phyloP scores from a whole-genome alignment of 1,140 invertebrate species.

The Neodiprion lecontei region DNA sequence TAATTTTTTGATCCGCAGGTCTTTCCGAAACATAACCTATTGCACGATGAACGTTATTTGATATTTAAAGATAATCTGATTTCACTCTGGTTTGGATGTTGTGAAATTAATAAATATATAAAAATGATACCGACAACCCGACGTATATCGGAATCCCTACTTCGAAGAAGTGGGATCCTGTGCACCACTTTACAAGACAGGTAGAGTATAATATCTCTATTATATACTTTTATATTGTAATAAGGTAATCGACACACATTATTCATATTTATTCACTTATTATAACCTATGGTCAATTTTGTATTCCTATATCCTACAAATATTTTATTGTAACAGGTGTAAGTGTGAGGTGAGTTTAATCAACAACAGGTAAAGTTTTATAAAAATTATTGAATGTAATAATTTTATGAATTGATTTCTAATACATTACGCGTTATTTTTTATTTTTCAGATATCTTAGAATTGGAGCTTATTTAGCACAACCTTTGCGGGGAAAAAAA shows the following conservation, averaged over 20 bases:
- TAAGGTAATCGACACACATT: not conserved
- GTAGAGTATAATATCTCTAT: not conserved
- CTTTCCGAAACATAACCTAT: too few relatives aligned
- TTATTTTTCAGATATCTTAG: not conserved
- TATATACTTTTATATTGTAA: not conserved
- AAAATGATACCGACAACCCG: not conserved
- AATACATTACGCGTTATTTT: too few relatives aligned
- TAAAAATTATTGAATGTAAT: too few relatives aligned
- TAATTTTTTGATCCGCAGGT: too few relatives aligned
- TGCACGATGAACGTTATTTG: too few relatives aligned
- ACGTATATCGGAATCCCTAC: not conserved
- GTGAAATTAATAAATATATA: not conserved
- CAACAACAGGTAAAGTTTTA: too few relatives aligned
- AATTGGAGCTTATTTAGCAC: not conserved
- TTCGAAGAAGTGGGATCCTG: not conserved
- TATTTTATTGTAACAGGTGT: too few relatives aligned
- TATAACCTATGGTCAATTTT: not conserved
- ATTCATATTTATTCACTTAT: not conserved
- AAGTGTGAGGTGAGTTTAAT: too few relatives aligned
- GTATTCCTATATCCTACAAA: not conserved
- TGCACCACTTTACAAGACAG: not conserved
- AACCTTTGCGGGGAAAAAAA: slow-evolving; percentile 27
- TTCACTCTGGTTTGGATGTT: too few relatives aligned
- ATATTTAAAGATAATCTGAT: too few relatives aligned
- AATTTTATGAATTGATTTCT: too few relatives aligned